Base-by-base conservation (phyloP, 2,888 invertebrate genomes). In the Hymenopus coronatus region DNA sequence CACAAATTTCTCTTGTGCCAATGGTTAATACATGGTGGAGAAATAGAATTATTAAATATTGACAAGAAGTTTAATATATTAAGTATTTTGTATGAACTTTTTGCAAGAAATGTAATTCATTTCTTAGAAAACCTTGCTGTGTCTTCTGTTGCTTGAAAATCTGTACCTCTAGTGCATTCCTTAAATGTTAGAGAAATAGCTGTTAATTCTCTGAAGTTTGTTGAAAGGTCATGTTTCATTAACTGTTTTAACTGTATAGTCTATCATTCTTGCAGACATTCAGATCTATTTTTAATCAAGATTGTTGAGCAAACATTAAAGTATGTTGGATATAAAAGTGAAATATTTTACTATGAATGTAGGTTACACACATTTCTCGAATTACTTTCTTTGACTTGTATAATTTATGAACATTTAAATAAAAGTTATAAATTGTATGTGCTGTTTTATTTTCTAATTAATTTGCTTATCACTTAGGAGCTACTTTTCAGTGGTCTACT, bases 1-100 rank as follows among this genome's bases (percentile, higher is more conserved):
- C 87, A 87, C 87, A 87, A 87, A 87, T 82, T 82, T 87, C 82
- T 82, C 30, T 87, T 87, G 87, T 87, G 87, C 87, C 87, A 87
- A 87, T 87, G 33, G 81, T 70, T 70, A 70, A 28, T 70, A 54
- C 81, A 82, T 33, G 9, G 87, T 82, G 82, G 82, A 82, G 30
- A 82, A 33, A 82, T 81, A 28, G 28, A 28, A 46, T 27, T 28
- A 33, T 87, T 81, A 81, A 87, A 87, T 87, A 87, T 30, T 82
- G 81, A 87, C 28, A 33, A 82, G 27, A 87, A 33, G 82, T 87
- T 87, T 87, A 87, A 86, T 81, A 86, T 70, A n/a, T 28, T 82
- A 84, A 82, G 86, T 82, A 87, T 87, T 87, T 87, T 87, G 87
- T 87, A 87, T 33, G 82, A 87, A 70, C 54, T 12, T 33, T 33